Evolutionary conservation across 2,888 invertebrate genomes (phyloP).

Genomic region (Esperia sulphurella): DNA sequence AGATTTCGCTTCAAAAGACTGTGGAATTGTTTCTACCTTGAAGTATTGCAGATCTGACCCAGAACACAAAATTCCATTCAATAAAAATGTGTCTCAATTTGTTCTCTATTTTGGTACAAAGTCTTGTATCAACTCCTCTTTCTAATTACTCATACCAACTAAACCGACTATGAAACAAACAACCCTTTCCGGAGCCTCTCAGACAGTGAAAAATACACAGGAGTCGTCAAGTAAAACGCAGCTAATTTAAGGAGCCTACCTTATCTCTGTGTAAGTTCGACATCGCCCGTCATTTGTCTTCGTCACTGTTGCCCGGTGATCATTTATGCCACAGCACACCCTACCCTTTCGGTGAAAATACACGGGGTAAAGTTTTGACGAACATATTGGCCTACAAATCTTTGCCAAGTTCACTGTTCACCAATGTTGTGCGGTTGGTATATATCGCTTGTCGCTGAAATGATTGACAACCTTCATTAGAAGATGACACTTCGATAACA

Average conservation of each 20-base stretch:
- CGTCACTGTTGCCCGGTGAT: conserved; percentile 77
- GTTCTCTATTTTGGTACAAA: no score
- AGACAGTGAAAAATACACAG: conserved; percentile 68
- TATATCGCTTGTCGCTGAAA: no score
- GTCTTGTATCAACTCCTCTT: not conserved
- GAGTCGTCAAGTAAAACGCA: conserved; percentile 63
- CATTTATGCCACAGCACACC: conserved; percentile 80
- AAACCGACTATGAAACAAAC: conserved; percentile 16
- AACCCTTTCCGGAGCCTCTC: conserved; percentile 32
- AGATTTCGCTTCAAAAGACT: no score
- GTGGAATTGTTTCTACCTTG: no score
- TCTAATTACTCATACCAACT: not conserved
- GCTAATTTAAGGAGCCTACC: conserved; percentile 77
- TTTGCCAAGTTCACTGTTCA: no score
- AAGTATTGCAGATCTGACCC: no score
- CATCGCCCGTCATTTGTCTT: conserved; percentile 77
- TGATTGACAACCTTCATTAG: no score
- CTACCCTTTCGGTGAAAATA: conserved; percentile 62
- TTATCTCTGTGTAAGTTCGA: conserved; percentile 77
- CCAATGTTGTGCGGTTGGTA: no score
- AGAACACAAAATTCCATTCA: no score
- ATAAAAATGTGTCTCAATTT: no score
- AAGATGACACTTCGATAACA: no score
- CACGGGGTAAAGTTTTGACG: conserved; percentile 23
- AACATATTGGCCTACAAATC: no score